Conservation (phyloP, 2,888 invertebrate genomes). For the Cryptocephalus moraei region DNA sequence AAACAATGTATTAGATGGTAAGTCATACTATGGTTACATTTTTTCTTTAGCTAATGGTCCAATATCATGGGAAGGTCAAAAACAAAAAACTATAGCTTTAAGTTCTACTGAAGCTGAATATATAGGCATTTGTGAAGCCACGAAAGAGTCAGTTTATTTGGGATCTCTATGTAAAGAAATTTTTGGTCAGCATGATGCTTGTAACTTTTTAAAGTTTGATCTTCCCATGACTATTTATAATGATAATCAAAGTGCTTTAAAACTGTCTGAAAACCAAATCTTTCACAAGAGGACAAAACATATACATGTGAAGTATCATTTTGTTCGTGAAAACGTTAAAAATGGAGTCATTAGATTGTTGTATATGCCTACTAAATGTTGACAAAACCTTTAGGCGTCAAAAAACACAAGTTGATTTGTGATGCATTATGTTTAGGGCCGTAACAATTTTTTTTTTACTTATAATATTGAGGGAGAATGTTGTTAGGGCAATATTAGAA, state of each 20-base stretch:
- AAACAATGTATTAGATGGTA: slow-evolving; percentile 22
- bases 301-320: slow-evolving; percentile 9
- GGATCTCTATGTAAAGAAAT: slow-evolving; percentile 4
- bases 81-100: slow-evolving; percentile 25
- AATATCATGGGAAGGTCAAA: slow-evolving; percentile 23
- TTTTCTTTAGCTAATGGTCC: slow-evolving; percentile 19
- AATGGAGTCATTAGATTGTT: slow-evolving; percentile 3
- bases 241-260: slow-evolving; percentile 12
- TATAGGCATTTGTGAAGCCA: slow-evolving; percentile 20
- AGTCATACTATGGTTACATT: slow-evolving; percentile 28
- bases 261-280: slow-evolving; percentile 4
- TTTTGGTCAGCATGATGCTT: neutral
- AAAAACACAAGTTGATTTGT: too few species aligned
- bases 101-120: slow-evolving; percentile 21
- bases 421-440: too few species aligned
- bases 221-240: too few species aligned
- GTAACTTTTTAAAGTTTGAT: too few species aligned
- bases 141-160: slow-evolving; percentile 16
- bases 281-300: slow-evolving; percentile 7
- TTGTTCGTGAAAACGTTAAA: slow-evolving; percentile 4
- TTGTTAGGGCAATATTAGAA: too few species aligned
- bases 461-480: too few species aligned
- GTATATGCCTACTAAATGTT: slow-evolving; percentile 2
- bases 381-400: too few species aligned
- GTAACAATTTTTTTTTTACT: too few species aligned